Base-by-base conservation (phyloP, 2,888 invertebrate species). In the Copidosoma aretas region DNA sequence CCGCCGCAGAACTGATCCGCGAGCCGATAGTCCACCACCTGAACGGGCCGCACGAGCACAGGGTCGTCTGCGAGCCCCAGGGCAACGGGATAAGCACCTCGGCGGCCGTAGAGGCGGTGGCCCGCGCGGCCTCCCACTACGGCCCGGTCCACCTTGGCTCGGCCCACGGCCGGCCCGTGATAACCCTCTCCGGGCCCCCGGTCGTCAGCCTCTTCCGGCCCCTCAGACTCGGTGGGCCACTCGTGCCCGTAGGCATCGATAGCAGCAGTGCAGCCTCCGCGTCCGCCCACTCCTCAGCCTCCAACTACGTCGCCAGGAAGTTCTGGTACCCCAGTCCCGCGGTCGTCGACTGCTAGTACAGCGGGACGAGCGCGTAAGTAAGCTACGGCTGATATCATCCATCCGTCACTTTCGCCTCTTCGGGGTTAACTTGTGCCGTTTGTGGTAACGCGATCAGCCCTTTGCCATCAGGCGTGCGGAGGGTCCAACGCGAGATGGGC, bases 231-330 rank as follows among this genome's bases (percentile, higher is more conserved):
- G 14, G 17, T 1, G 43, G 43, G 12, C 43, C 43, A 2, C 43
- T 72, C 57, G 80, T 75, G 24, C 75, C 75, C 51, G 72, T 77
- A 10, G 76, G 75, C 17, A 74, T 71, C 14, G 75, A 78, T 62
- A 71, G 73, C 59, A n/a, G 49, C 43, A 46, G 43, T 17, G 17
- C 15, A 14, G 43, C 43, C 12, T 12, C 43, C 12, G 8, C 43
- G 10, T 56, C 32, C 12, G 56, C 32, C 56, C 41, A 21, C 10
- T 58, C 51, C n/a, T 54, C 46, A 12, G 10, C 41, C 8, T 43
- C 56, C 32, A 22, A 24, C 46, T 62, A 22, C 43, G 54, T 17
- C 43, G 64, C 53, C 39, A 68, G 62, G 49, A 75, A 69, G 56
- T 74, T 70, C 56, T 75, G 72, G 72, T 71, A 70, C n/a, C 74